Percentiles rank a stretch among this genome's conserved stretches.
phyloP scores from a whole-genome alignment of 2,888 invertebrate species.

The Lithophane leautieri region DNA sequence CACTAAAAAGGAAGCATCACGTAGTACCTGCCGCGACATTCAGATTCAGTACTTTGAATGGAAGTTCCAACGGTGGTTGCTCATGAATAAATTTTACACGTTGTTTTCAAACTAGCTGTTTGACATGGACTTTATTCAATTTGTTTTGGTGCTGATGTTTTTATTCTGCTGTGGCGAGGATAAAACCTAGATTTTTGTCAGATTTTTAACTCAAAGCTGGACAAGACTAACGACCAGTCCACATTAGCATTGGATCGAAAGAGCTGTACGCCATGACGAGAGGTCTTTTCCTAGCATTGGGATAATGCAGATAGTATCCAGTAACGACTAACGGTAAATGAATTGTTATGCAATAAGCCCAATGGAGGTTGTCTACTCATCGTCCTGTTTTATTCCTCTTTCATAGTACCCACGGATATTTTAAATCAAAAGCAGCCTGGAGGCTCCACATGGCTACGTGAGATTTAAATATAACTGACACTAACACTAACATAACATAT shows the following conservation, averaged over 20 bases:
- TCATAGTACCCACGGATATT: background rate
- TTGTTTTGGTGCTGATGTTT: slow-evolving; percentile 49
- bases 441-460: no score
- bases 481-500: no score
- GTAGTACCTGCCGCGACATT: slow-evolving; percentile 72
- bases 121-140: slow-evolving; percentile 56
- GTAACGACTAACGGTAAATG: background rate
- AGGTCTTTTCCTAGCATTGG: background rate
- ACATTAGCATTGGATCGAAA: background rate
- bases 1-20: slow-evolving; percentile 71
- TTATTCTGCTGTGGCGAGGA: slow-evolving; percentile 20
- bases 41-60: slow-evolving; percentile 74
- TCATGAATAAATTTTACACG: slow-evolving; percentile 75
- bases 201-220: slow-evolving; percentile 1
- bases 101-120: slow-evolving; percentile 69
- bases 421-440: background rate
- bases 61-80: slow-evolving; percentile 68
- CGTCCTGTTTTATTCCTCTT: background rate
- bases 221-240: background rate
- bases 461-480: no score
- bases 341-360: no score
- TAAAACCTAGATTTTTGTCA: slow-evolving; percentile 12
- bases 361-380: background rate
- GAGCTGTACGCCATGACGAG: background rate
- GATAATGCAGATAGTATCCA: background rate